Conservation (phyloP, 2,888 invertebrate genomes). For the Empis stercorea region DNA sequence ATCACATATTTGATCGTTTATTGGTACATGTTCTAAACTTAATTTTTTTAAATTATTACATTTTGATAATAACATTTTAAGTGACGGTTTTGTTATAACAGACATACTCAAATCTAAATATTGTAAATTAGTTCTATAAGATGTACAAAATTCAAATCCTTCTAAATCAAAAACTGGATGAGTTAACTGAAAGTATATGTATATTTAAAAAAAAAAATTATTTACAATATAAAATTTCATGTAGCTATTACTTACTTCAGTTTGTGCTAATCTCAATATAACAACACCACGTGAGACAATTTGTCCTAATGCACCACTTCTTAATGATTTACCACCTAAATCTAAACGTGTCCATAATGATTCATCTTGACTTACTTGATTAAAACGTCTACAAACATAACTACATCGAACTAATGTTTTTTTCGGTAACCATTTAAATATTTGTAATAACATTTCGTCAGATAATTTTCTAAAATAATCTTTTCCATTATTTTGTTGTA, state of each 20-base stretch:
- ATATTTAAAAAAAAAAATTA: slow-evolving; percentile 8
- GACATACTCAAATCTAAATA: slow-evolving; percentile 80
- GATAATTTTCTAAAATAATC: slow-evolving; percentile 64
- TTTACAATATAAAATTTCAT: too few species aligned
- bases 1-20: slow-evolving; percentile 51
- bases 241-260: slow-evolving; percentile 50
- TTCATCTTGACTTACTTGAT: slow-evolving; percentile 67
- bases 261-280: slow-evolving; percentile 63
- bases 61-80: slow-evolving; percentile 46
- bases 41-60: slow-evolving; percentile 65
- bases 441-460: slow-evolving; percentile 73
- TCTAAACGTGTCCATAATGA: slow-evolving; percentile 77
- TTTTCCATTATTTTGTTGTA: slow-evolving; percentile 25
- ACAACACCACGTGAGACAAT: slow-evolving; percentile 66
- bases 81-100: slow-evolving; percentile 43
- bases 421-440: slow-evolving; percentile 75
- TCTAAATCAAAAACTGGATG: slow-evolving; percentile 40
- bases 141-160: slow-evolving; percentile 25
- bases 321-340: slow-evolving; percentile 55
- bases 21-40: slow-evolving; percentile 64
- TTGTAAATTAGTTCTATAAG: slow-evolving; percentile 50
- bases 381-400: slow-evolving; percentile 66
- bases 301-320: slow-evolving; percentile 55
- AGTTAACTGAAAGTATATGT: slow-evolving; percentile 36
- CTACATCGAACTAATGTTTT: slow-evolving; percentile 55